These are phyloP conservation scores for Bombus waltoni DNA, from an alignment of 1,140 invertebrate genomes.

Conservation along the genomic window DNA sequence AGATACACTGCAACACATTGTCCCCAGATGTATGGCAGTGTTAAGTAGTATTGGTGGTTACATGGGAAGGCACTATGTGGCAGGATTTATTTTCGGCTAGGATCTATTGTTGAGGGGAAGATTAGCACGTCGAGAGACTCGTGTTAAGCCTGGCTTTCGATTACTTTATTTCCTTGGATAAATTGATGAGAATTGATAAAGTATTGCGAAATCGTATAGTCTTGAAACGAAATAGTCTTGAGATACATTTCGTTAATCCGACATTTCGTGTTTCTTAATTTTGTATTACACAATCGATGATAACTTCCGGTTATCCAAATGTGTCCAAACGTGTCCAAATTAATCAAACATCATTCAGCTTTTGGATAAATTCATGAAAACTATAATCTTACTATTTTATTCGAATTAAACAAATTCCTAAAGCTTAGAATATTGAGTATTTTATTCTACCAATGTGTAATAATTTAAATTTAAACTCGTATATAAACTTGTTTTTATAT, in stretches of 20 bases:
- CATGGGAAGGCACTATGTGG: conserved; percentile 32
- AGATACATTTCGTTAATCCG: not conserved
- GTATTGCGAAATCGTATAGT: not conserved
- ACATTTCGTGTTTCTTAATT: no score
- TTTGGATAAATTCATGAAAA: no score
- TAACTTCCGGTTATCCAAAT: no score
- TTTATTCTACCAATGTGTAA: no score
- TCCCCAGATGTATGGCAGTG: conserved; percentile 15
- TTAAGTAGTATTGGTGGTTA: conserved; percentile 45
- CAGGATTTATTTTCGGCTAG: conserved; percentile 38
- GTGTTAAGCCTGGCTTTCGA: not conserved
- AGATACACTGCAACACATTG: not conserved
- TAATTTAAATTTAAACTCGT: no score
- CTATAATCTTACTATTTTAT: no score
- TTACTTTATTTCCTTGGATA: not conserved
- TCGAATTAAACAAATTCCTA: no score
- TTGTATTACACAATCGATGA: no score
- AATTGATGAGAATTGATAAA: not conserved
- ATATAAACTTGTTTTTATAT: no score
- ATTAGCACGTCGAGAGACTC: not conserved
- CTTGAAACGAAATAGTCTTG: not conserved
- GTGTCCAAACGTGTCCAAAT: no score
- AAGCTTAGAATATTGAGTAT: no score
- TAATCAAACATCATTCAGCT: no score
- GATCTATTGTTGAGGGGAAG: conserved; percentile 9